phyloP scores from a whole-genome alignment of 2,113 vertebrate species.

The Albula goreensis region DNA sequence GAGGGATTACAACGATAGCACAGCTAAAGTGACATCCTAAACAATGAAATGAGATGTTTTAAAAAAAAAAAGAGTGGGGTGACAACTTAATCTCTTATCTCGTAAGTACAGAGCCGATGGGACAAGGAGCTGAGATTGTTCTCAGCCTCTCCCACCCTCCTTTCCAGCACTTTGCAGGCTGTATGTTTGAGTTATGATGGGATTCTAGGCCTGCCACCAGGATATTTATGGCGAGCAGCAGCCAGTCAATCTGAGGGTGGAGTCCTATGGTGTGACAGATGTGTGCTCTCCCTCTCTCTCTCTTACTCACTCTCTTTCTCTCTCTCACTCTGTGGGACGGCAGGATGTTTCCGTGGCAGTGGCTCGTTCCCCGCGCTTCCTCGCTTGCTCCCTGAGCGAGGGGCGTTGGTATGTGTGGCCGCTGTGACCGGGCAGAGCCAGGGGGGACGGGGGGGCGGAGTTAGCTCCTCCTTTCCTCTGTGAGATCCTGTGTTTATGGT shows the following conservation, averaged over 20 bases:
- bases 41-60: conserved; percentile 69
- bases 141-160: conserved; percentile 62
- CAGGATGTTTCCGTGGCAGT: conserved; percentile 52
- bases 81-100: conserved; percentile 68
- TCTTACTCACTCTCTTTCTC: background rate
- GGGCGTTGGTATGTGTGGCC: background rate
- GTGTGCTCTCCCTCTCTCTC: conserved; percentile 48
- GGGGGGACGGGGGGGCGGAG: conserved; percentile 44
- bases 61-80: conserved; percentile 58
- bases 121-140: conserved; percentile 62
- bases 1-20: conserved; percentile 54
- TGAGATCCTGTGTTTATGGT: conserved; percentile 68
- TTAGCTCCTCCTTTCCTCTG: conserved; percentile 63
- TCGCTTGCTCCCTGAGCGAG: conserved; percentile 4
- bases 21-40: conserved; percentile 70
- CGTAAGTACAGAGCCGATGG: conserved; percentile 61
- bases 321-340: conserved; percentile 33
- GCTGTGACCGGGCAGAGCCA: conserved; percentile 51
- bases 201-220: conserved; percentile 56
- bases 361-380: conserved; percentile 50
- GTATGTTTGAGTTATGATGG: conserved; percentile 64
- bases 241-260: conserved; percentile 49
- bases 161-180: conserved; percentile 53
- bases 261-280: conserved; percentile 54
- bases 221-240: conserved; percentile 63